Evolutionary conservation across 2,113 vertebrate species (phyloP).

Genomic region (Camelus bactrianus): DNA sequence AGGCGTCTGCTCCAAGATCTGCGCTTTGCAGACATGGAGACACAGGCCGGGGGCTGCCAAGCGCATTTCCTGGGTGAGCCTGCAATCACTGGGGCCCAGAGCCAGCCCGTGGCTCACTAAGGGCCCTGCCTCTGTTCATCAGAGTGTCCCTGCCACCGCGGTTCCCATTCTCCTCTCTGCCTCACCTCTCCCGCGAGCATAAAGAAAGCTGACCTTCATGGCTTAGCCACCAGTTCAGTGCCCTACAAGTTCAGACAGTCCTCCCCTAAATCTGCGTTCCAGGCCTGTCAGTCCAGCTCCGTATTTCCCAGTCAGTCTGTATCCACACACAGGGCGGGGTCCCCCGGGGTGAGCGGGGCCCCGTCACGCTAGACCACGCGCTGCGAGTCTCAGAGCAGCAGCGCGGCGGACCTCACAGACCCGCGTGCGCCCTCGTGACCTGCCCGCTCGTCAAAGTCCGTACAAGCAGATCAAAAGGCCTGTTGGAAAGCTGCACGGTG

Average conservation of each 20-base stretch:
- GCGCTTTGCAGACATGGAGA: not conserved
- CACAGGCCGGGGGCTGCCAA: fast-evolving
- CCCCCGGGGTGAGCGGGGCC: too few relatives aligned
- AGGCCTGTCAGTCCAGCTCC: too few relatives aligned
- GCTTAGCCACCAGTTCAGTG: too few relatives aligned
- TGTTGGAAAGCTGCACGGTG: not conserved
- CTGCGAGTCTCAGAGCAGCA: not conserved
- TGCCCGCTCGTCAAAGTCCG: not conserved
- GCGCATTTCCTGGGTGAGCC: fast-evolving
- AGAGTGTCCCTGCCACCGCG: too few relatives aligned
- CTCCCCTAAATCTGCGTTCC: too few relatives aligned
- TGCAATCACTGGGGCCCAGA: fast-evolving
- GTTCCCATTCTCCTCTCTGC: not conserved
- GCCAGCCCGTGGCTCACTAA: too few relatives aligned
- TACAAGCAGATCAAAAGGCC: not conserved
- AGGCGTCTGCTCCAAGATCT: not conserved
- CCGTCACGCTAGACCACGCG: fast-evolving
- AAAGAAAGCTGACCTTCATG: fast-evolving
- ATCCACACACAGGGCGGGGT: too few relatives aligned
- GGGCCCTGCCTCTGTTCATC: fast-evolving
- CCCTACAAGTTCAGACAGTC: fast-evolving
- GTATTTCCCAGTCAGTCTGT: too few relatives aligned
- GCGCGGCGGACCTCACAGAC: too few relatives aligned
- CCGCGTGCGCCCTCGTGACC: too few relatives aligned
- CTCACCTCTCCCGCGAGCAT: too few relatives aligned